Base-by-base conservation (phyloP, 2,888 invertebrate genomes). In the Platycheirus albimanus region DNA sequence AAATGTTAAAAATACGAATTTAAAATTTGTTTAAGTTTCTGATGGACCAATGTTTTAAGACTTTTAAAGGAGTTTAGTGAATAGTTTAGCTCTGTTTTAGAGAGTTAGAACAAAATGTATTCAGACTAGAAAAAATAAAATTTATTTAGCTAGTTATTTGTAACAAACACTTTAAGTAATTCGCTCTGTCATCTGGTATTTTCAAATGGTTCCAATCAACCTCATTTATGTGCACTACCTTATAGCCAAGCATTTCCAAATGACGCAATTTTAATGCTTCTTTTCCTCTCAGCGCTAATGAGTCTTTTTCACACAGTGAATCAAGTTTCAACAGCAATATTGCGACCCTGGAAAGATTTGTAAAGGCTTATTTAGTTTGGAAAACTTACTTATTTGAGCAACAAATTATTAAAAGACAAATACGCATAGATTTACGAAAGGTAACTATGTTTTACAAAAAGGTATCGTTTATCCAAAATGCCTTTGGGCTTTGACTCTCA, bases 171-270 rank as follows among this genome's bases (percentile, higher is more conserved):
- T 88, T 90, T 33, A 92, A 86, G 87, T 91, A 93, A 51, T 91
- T 91, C 17, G 90, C 86, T 87, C 92, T 92, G 24, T 92, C 92
- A 6, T 88, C 87, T 41, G 90, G 89, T 72, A 91, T 90, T 54
- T 90, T 89, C 90, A 93, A 92, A 84, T 92, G 91, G 84, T 92
- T 92, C 93, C 94, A 94, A 70, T 92, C 90, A 19, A 88, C 89
- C 45, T 91, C 90, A 84, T 92, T 92, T 7, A 94, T 89, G 71
- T 91, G 88, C 52, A 93, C 87, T 4, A 94, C 93, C 86, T 91
- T 91, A 86, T 94, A 94, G 4, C 94, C 94, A 86, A 94, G 89
- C 85, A 94, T 93, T 89, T 94, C 94, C 64, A 94, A 89, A 88
- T 94, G 94, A 61, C 93, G 89, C 49, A 91, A 91, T 87, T 92